Evolutionary conservation across 2,113 vertebrate genomes (phyloP).

Genomic region (Montifringilla adamsi): DNA sequence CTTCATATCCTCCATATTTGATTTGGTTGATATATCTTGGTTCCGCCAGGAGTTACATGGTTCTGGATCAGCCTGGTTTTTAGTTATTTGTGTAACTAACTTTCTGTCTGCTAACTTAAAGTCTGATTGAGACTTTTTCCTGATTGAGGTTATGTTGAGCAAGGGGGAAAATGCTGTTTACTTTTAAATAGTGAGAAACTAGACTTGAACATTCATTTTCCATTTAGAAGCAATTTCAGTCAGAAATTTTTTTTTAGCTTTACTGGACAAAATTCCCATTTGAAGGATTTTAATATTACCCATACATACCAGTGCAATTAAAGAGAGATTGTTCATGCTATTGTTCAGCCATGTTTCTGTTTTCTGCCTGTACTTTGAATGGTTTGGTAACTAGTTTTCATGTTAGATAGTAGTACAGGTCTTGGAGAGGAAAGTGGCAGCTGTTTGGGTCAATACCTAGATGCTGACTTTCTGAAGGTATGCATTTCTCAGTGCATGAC

Average conservation of each 20-base stretch:
- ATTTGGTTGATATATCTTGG: neutral
- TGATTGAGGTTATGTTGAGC: neutral
- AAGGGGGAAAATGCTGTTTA: neutral
- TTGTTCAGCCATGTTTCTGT: neutral
- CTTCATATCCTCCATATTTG: neutral
- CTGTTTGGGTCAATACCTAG: neutral
- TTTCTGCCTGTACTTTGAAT: neutral
- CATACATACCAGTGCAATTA: neutral
- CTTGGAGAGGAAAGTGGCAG: neutral
- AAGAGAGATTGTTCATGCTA: neutral
- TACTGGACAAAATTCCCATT: neutral
- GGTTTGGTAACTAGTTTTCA: neutral
- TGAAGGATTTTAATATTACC: neutral
- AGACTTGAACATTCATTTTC: neutral
- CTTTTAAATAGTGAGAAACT: neutral
- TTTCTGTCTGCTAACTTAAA: neutral
- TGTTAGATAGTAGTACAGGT: neutral
- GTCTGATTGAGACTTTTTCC: neutral
- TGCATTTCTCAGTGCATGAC: neutral
- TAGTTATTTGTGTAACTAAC: neutral
- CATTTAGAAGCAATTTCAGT: neutral
- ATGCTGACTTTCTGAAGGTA: neutral
- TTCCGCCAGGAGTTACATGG: neutral
- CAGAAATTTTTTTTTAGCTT: neutral
- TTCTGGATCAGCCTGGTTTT: neutral